Base-by-base conservation (phyloP, 2,797 vertebrate genomes). In the Falco cherrug region DNA sequence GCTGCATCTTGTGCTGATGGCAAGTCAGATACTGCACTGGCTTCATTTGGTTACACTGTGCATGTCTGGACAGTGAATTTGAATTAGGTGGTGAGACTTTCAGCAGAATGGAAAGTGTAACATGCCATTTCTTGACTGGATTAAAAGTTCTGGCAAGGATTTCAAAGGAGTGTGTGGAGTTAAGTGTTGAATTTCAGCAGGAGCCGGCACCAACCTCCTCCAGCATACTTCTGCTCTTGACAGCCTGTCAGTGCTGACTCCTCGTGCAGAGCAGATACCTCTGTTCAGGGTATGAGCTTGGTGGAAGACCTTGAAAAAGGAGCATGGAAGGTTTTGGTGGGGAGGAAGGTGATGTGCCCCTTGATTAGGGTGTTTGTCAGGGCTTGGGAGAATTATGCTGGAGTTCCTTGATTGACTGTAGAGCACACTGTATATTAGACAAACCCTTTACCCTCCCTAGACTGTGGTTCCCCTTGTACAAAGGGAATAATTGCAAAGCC, bases 101-200 rank as follows among this genome's bases (percentile, higher is more conserved):
- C 57, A 93, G 69, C 81, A 59, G 84, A 53, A 65, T 85, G 68
- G 73, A 51, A 81, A 84, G 78, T 78, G 57, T 48, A 76, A 69
- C 71, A 10, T 89, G 86, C 90, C 71, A 43, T 94, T 89, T 95
- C 94, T 93, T 95, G 93, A 87, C 87, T 71, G 64, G 53, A 28
- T 87, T 83, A 48, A 63, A 78, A 77, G n/a, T 71, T 87, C 92
- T 97, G 94, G 94, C 81, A 71, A 45, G 73, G 78, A 33, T 94
- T 93, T 95, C 94, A 97, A 94, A 95, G 89, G 67, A 53, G 14
- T 2, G 2, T 2, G 2, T 81, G 65, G 41, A 63, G 70, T 41
- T 87, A 51, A 51, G 41, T 48, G 77, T 56, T 95, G 87, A 53
- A 54, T 77, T 77, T 57, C 41, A 89, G 56, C 86, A 74, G 88